Evolutionary conservation across 2,888 invertebrate species (phyloP).

Genomic region (Rotaria magnacalcarata): DNA sequence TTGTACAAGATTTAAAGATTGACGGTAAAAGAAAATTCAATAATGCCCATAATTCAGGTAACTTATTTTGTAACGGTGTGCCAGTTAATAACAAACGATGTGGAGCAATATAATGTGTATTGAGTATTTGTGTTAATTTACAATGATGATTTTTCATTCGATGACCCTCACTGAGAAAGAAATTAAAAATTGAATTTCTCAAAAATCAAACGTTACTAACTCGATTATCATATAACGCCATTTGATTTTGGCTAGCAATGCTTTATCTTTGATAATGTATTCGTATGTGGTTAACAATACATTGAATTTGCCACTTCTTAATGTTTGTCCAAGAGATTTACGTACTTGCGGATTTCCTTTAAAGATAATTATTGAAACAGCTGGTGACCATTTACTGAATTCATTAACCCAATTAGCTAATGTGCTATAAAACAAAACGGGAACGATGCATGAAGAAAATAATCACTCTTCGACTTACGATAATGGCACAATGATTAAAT

Average conservation of each 20-base stretch:
- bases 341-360: slow-evolving; percentile 76
- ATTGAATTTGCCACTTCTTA: slow-evolving; percentile 77
- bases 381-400: slow-evolving; percentile 98
- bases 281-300: slow-evolving; percentile 96
- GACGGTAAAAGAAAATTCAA: slow-evolving; percentile 94
- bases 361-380: slow-evolving; percentile 68
- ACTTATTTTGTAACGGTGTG: slow-evolving; percentile 92
- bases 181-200: neutral
- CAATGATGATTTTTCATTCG: slow-evolving; percentile 99
- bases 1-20: slow-evolving; percentile 95
- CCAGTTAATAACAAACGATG: slow-evolving; percentile 90
- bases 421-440: slow-evolving; percentile 80
- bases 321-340: slow-evolving; percentile 53
- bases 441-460: no score
- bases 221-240: slow-evolving; percentile 99
- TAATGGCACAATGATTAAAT: slow-evolving; percentile 92
- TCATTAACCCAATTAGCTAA: slow-evolving; percentile 97
- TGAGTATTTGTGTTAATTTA: slow-evolving; percentile 89
- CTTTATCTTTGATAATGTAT: slow-evolving; percentile 96
- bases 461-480: neutral
- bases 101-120: slow-evolving; percentile 91
- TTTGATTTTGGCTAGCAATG: slow-evolving; percentile 79
- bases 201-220: neutral
- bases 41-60: slow-evolving; percentile 95
- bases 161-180: slow-evolving; percentile 73